Base-by-base conservation (phyloP, 2,888 invertebrate species). In the Cosmia trapezina region DNA sequence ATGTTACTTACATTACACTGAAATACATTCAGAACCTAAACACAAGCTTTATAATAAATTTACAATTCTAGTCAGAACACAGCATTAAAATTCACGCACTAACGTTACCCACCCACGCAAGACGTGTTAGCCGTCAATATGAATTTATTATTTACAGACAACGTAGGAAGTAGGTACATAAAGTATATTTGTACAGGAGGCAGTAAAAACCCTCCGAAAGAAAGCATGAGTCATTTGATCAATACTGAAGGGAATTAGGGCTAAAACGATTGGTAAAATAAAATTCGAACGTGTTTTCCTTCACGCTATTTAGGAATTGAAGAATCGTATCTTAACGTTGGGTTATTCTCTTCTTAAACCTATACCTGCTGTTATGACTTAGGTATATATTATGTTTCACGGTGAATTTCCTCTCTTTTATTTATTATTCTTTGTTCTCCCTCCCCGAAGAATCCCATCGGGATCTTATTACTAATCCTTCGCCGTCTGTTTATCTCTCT, bases 141-240 rank as follows among this genome's bases (percentile, higher is more conserved):
- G 6, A 33, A 73, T 80, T 66, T 73, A 78, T 78, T 78, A 77
- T 63, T 73, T 37, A 80, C 47, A 49, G 28, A 14, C 62, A 43
- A 56, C 14, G 28, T 67, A 62, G 65, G 64, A 47, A 37, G 76
- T n/a, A n/a, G n/a, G n/a, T 51, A 67, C 28, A 54, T 33, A 14
- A 33, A 37, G 49, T 57, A 45, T 51, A 41, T 68, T 41, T 14
- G 14, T 68, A 43, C 22, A 37, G 12, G 33, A 49, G 33, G 37
- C 51, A 53, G 65, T 56, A 45, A 61, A 71, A 65, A 65, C 61
- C 61, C 41, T 51, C 4, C 3, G 6, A 47, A 53, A 19, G 19
- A 53, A 47, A 19, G 5, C 9, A 62, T 77, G 80, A 80, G 37
- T 73, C 80, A 79, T 64, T 54, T 45, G 54, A 8, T 76, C 60